A percentile compares a stretch with the other conserved stretches of the same genome.
These are phyloP conservation scores for Okamejei kenojei DNA, from an alignment of 2,797 vertebrate species.

Conservation along the genomic window DNA sequence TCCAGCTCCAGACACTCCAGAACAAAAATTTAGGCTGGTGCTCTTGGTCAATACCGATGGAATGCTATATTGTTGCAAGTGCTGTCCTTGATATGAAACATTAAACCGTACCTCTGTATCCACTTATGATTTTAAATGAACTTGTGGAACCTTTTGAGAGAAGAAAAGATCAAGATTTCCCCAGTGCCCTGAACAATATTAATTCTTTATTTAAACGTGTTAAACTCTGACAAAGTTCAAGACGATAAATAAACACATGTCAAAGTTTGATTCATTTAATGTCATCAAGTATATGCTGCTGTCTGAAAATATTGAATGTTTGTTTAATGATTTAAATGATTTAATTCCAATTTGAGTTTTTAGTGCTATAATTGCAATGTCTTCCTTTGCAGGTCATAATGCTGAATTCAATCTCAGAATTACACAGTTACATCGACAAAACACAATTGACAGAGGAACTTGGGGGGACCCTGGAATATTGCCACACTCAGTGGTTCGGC, in stretches of 20 bases:
- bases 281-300: neutral
- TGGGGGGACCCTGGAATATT: conserved; percentile 88
- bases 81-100: too few species aligned
- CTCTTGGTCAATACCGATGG: too few species aligned
- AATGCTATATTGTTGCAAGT: too few species aligned
- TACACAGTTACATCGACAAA: conserved; percentile 86
- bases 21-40: too few species aligned
- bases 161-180: too few species aligned
- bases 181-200: too few species aligned
- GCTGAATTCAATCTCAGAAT: conserved; percentile 91
- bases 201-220: neutral
- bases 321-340: neutral
- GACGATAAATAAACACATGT: neutral
- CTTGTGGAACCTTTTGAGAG: too few species aligned
- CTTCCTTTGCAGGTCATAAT: conserved; percentile 77
- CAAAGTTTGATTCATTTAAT: neutral
- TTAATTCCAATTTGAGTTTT: neutral
- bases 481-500: conserved; percentile 88
- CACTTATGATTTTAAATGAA: too few species aligned
- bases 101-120: too few species aligned
- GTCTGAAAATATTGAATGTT: neutral
- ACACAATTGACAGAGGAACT: conserved; percentile 88
- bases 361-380: neutral
- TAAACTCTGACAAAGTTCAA: neutral
- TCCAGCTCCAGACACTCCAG: too few species aligned